These are phyloP conservation scores for Isichthys henryi DNA, from an alignment of 2,113 vertebrate species.

Conservation along the genomic window DNA sequence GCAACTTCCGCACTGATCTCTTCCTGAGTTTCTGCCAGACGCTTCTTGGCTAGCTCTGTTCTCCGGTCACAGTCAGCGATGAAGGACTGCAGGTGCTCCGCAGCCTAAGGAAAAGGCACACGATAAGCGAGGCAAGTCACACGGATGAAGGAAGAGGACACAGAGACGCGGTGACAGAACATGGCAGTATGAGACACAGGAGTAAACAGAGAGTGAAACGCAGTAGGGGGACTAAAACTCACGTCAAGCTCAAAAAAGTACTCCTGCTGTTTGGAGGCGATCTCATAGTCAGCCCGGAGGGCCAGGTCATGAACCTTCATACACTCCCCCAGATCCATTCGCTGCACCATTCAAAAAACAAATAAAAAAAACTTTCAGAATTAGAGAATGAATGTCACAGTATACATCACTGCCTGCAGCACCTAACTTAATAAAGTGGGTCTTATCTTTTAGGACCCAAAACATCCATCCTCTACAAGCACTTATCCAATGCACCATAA, in stretches of 20 bases:
- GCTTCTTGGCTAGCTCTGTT: slow-evolving; percentile 95
- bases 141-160: background rate
- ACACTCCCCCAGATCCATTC: slow-evolving; percentile 98
- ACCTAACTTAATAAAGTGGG: background rate
- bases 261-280: slow-evolving; percentile 94
- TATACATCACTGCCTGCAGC: background rate
- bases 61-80: slow-evolving; percentile 94
- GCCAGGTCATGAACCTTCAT: slow-evolving; percentile 94
- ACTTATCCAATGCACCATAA: background rate
- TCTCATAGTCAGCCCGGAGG: slow-evolving; percentile 94
- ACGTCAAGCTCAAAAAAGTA: slow-evolving; percentile 99
- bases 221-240: slow-evolving; percentile 48
- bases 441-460: background rate
- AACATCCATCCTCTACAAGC: background rate
- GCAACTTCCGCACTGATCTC: slow-evolving; percentile 98
- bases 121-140: background rate
- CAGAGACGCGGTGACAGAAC: background rate
- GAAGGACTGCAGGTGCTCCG: slow-evolving; percentile 96
- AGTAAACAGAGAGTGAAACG: background rate
- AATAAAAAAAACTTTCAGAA: background rate
- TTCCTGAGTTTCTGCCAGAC: slow-evolving; percentile 94
- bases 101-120: slow-evolving; percentile 63
- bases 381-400: background rate
- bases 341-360: slow-evolving; percentile 52
- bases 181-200: background rate